These are phyloP conservation scores for Drosophila mimica DNA, from an alignment of 2,888 invertebrate species.

Conservation along the genomic window DNA sequence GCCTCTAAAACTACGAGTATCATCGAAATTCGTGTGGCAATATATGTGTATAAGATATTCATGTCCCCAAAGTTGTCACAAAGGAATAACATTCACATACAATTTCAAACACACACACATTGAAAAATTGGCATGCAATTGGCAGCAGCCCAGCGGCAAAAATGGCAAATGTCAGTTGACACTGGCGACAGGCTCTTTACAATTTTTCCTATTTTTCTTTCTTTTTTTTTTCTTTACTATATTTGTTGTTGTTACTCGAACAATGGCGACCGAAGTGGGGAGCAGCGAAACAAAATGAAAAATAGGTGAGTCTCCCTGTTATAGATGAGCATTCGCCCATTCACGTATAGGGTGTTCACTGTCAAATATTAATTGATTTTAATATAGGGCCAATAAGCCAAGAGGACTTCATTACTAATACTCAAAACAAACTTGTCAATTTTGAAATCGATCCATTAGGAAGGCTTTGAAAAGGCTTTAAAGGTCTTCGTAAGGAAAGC, in stretches of 20 bases:
- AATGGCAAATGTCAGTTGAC: conserved; percentile 59
- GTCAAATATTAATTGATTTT: neutral
- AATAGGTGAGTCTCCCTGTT: conserved; percentile 43
- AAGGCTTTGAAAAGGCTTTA: neutral
- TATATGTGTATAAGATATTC: conserved; percentile 22
- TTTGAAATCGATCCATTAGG: neutral
- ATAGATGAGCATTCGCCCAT: conserved; percentile 40
- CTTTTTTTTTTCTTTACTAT: neutral
- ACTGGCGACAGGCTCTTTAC: conserved; percentile 61
- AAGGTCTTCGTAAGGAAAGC: neutral
- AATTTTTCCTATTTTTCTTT: conserved; percentile 24
- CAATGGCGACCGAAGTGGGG: conserved; percentile 44
- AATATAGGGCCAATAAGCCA: neutral
- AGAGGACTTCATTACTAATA: neutral
- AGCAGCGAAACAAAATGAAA: conserved; percentile 39
- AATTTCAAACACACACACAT: conserved; percentile 3
- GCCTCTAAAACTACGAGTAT: conserved; percentile 2
- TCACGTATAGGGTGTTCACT: conserved; percentile 43
- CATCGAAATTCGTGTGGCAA: conserved; percentile 23
- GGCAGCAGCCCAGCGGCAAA: conserved; percentile 55
- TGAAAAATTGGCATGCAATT: conserved; percentile 49
- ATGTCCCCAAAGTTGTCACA: conserved; percentile 27
- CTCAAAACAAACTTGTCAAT: neutral
- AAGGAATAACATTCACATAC: neutral
- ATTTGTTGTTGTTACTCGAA: conserved; percentile 26